Base-by-base conservation (phyloP, 2,797 vertebrate species). In the Sebastiscus tertius region DNA sequence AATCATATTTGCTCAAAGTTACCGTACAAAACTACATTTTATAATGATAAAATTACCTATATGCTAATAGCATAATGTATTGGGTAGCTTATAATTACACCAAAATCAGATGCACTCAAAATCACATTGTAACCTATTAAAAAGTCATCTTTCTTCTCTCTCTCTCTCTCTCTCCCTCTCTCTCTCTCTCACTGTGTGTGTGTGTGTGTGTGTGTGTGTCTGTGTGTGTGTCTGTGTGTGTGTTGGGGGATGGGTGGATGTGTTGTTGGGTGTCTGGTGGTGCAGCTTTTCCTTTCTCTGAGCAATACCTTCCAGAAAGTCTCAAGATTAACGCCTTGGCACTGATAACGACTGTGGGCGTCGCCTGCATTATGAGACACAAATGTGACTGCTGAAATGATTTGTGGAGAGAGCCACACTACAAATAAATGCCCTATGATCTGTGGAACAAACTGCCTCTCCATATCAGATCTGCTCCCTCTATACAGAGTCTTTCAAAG, bases 261-360 rank as follows among this genome's bases (percentile, higher is more conserved):
- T 72, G 76, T 85, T 69, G 60, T 46, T 74, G 77, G 58, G 46
- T 79, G 85, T 84, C 36, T 87, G 65, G 52, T 87, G 65, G 52
- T 67, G 73, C 68, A 67, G 77, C 67, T 61, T 61, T 73, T 79
- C 42, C 46, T 82, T 60, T 81, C 29, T 34, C 29, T 34, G n/a
- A 27, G 54, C 14, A 54, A 83, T 39, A 72, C 75, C 92, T 64
- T 96, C 95, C 94, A 96, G 95, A 94, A 75, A 97, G 93, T 96
- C 95, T 96, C 93, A 95, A 97, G 96, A 98, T 97, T 95, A 97
- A 96, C 97, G 95, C 95, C 95, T 95, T 93, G 67, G 96, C 96
- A 94, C 96, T 95, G 96, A 97, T 96, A 97, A 96, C 96, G 96
- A 96, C 96, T 95, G 91, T 89, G 94, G 95, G 96, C 94, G 95